These are phyloP conservation scores for Anthopleura xanthogrammica DNA, from an alignment of 92 coral and sea anemone genomes.

Conservation along the genomic window DNA sequence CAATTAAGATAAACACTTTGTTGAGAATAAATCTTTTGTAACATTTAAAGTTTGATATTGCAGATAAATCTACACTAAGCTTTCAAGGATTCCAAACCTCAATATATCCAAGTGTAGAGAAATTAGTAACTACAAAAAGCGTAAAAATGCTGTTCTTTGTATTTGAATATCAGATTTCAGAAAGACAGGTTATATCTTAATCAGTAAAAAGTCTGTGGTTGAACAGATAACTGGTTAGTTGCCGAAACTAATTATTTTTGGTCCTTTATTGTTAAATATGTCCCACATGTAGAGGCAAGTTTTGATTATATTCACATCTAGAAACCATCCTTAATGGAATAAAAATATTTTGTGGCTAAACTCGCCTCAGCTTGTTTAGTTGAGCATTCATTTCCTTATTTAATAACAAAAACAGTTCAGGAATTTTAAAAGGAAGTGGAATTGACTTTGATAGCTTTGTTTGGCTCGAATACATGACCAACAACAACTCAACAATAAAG, in stretches of 20 bases:
- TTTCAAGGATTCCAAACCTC: background rate
- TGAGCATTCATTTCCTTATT: background rate
- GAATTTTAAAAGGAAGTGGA: background rate
- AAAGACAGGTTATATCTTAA: background rate
- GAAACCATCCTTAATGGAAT: background rate
- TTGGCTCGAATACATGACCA: background rate
- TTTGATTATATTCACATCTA: background rate
- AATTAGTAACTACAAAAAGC: background rate
- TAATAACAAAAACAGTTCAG: background rate
- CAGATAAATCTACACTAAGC: background rate
- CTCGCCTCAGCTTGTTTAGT: background rate
- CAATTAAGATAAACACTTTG: background rate
- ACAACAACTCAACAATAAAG: background rate
- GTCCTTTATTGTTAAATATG: background rate
- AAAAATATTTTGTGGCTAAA: background rate
- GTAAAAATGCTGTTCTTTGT: background rate
- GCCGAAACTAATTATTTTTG: background rate
- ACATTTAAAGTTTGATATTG: constrained; percentile 1
- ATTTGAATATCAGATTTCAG: background rate
- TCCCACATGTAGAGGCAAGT: background rate
- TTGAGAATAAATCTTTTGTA: background rate
- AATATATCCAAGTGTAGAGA: background rate
- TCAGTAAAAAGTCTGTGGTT: background rate
- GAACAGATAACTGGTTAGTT: background rate
- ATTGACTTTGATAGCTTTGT: background rate